Evolutionary conservation across 2,113 vertebrate species (phyloP).

Genomic region (Anolis carolinensis): DNA sequence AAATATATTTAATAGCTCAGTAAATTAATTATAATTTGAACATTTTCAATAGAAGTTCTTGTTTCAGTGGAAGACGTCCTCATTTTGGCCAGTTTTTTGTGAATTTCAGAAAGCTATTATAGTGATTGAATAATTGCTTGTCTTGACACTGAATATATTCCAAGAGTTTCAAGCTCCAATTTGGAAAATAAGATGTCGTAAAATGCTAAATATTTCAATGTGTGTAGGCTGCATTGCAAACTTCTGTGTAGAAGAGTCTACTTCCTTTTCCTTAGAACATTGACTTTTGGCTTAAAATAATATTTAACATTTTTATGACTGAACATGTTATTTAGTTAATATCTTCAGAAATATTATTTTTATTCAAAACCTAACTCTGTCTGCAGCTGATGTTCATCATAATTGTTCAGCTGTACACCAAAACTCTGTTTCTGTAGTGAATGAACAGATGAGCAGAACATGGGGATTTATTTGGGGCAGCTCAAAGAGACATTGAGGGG

Average conservation of each 20-base stretch:
- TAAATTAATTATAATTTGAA: constrained; percentile 46
- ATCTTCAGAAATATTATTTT: neutral
- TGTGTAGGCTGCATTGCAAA: constrained; percentile 13
- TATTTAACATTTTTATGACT: neutral
- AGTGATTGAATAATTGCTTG: neutral
- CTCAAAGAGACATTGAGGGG: neutral
- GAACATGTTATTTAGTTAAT: neutral
- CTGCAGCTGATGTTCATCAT: neutral
- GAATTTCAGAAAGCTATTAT: neutral
- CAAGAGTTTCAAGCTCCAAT: constrained; percentile 13
- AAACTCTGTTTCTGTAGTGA: neutral
- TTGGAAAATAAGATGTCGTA: neutral
- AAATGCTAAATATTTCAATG: constrained; percentile 2
- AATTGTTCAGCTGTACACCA: neutral
- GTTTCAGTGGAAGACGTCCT: constrained; percentile 11
- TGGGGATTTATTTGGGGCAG: neutral
- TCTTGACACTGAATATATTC: neutral
- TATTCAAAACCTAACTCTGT: constrained; percentile 22
- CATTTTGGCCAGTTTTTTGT: neutral
- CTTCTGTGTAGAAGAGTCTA: neutral
- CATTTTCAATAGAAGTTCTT: constrained; percentile 37
- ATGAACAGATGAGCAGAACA: neutral
- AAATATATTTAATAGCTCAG: constrained; percentile 10
- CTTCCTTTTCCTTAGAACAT: constrained; percentile 12
- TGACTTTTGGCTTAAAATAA: constrained; percentile 16